phyloP scores from a whole-genome alignment of 53 echinoderm and acorn worm genomes.

The Hippasteria phrygiana region DNA sequence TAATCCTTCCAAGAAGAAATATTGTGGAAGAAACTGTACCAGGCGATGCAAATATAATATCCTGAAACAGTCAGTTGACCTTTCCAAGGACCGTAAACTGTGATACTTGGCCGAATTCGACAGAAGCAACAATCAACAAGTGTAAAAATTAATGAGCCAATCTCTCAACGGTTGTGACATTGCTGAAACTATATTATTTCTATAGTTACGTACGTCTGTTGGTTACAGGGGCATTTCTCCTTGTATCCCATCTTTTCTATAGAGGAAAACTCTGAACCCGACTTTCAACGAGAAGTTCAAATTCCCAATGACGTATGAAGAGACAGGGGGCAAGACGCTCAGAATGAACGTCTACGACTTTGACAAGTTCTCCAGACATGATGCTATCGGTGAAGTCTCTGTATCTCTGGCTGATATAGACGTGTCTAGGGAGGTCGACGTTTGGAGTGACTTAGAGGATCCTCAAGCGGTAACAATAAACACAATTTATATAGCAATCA shows the following conservation, averaged over 20 bases:
- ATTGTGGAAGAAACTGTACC: too few species aligned
- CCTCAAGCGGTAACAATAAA: slow-evolving; percentile 73
- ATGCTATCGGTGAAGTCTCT: slow-evolving; percentile 92
- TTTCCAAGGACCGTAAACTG: too few species aligned
- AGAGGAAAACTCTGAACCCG: slow-evolving; percentile 92
- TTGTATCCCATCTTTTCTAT: neutral
- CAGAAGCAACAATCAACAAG: too few species aligned
- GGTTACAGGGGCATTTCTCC: neutral
- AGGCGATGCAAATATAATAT: too few species aligned
- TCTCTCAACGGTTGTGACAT: too few species aligned
- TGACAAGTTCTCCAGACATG: slow-evolving; percentile 96
- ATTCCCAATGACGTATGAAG: slow-evolving; percentile 92
- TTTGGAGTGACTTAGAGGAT: slow-evolving; percentile 89
- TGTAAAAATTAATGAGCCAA: too few species aligned
- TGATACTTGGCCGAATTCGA: too few species aligned
- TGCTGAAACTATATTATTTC: too few species aligned
- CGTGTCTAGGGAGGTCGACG: slow-evolving; percentile 89
- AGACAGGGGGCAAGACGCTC: slow-evolving; percentile 84
- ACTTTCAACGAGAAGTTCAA: slow-evolving; percentile 87
- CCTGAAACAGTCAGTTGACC: too few species aligned
- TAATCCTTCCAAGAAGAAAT: too few species aligned
- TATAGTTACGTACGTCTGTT: too few species aligned
- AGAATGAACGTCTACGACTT: slow-evolving; percentile 93
- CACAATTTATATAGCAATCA: neutral
- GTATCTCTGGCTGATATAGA: slow-evolving; percentile 82